These are phyloP conservation scores for Hyppa rectilinea DNA, from an alignment of 2,888 invertebrate species.

Conservation along the genomic window DNA sequence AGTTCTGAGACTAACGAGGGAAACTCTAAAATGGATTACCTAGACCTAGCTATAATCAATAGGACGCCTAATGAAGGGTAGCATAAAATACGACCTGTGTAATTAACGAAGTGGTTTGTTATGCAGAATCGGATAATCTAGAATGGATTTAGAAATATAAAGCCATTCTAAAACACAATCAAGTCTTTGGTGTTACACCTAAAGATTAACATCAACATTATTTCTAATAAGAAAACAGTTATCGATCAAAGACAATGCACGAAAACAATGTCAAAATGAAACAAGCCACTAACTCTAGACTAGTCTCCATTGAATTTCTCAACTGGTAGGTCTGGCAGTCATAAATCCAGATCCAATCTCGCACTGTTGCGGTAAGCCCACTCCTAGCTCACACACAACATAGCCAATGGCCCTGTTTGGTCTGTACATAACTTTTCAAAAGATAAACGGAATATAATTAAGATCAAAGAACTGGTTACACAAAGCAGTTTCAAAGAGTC, in stretches of 20 bases:
- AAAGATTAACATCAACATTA: not conserved
- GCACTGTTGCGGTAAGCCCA: slow-evolving; percentile 22
- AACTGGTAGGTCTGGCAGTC: slow-evolving; percentile 13
- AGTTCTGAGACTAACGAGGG: slow-evolving; percentile 56
- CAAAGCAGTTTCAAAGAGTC: slow-evolving; percentile 36
- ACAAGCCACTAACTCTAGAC: not conserved
- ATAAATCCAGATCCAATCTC: slow-evolving; percentile 53
- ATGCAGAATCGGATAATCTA: not conserved
- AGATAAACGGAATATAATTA: slow-evolving; percentile 48
- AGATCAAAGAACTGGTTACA: slow-evolving; percentile 31
- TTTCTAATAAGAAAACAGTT: slow-evolving; percentile 9
- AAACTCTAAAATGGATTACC: slow-evolving; percentile 54
- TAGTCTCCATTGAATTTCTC: slow-evolving; percentile 33
- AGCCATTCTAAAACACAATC: not conserved
- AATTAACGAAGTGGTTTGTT: slow-evolving; percentile 38
- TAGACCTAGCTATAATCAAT: slow-evolving; percentile 46
- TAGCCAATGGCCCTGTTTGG: slow-evolving; percentile 20
- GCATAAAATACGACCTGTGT: slow-evolving; percentile 33
- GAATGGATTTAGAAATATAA: not conserved
- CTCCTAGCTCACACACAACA: not conserved
- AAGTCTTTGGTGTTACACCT: not conserved
- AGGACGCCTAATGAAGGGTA: slow-evolving; percentile 40
- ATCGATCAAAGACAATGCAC: not conserved
- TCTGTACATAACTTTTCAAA: slow-evolving; percentile 28
- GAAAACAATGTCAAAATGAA: slow-evolving; percentile 32